Base-by-base conservation (phyloP, 2,888 invertebrate species). In the Megalurothrips usitatus region DNA sequence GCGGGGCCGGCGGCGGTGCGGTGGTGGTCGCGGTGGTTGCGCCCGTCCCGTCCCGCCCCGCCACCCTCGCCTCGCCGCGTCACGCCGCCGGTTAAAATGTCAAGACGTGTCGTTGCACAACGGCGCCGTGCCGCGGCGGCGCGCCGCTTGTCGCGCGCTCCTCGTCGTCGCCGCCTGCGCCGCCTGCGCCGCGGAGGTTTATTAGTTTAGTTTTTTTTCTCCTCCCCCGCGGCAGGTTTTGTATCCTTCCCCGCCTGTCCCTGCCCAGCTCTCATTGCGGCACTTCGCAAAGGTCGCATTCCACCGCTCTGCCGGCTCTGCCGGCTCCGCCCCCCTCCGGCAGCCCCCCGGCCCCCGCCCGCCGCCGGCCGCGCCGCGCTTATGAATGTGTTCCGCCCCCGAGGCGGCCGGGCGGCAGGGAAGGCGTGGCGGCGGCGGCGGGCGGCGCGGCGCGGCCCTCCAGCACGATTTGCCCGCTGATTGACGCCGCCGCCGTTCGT, bases 351-450 rank as follows among this genome's bases (percentile, higher is more conserved):
- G n/a, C n/a, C n/a, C n/a, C n/a, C n/a, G n/a, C n/a, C n/a, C 34
- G 34, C 34, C 6, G 34, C 34, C 34, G 34, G 34, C 34, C 34
- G 34, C 34, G 34, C 34, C 34, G 34, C 34, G 34, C 26, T 26
- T 75, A 75, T 26, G 68, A 75, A 75, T 75, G 68, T 75, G 68
- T 75, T 75, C 68, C 68, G 68, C 68, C 68, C 68, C 26, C 11
- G 23, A 58, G 68, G 68, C 23, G 23, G 11, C 23, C 14, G 26
- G 12, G 68, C n/a, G 68, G 68, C 68, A 2, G 68, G 68, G 1
- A 23, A 23, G 6, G 68, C 23, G 68, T n/a, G 9, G 68, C 23
- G 68, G 68, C 26, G 68, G 26, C n/a, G 68, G 68, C 26, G 26
- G 68, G 68, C 23, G 68, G 23, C 23, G 68, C 68, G 68, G 34